A percentile compares a stretch with the other conserved stretches of the same genome.
phyloP scores from a whole-genome alignment of 2,888 invertebrate genomes.

The Melanostoma scalare region DNA sequence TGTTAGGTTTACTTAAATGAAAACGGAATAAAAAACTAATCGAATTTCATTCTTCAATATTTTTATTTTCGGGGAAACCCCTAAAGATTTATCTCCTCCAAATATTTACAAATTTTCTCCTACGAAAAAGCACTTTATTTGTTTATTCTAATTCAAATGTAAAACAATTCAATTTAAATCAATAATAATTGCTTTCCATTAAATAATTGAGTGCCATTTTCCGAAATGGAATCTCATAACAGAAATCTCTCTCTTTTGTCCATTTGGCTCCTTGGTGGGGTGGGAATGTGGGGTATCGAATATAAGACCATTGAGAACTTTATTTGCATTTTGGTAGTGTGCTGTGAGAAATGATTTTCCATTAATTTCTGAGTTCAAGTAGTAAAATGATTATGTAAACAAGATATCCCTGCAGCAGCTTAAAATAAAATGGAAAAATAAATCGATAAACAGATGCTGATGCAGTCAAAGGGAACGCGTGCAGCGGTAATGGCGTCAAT shows the following conservation, averaged over 20 bases:
- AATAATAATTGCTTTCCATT: constrained; percentile 9
- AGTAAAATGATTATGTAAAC: constrained; percentile 38
- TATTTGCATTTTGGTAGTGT: constrained; percentile 23
- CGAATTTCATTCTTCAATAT: no score
- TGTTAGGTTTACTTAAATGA: no score
- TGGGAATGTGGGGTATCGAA: background rate
- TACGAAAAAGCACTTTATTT: no score
- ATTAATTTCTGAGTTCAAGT: constrained; percentile 30
- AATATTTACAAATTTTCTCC: no score
- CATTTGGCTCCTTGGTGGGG: no score
- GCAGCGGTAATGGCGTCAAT: constrained; percentile 46
- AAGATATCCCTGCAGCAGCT: constrained; percentile 23
- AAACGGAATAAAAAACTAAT: no score
- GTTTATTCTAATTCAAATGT: no score
- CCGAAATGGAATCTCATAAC: background rate
- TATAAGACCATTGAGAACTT: constrained; percentile 1
- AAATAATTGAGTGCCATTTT: constrained; percentile 12
- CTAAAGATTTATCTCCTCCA: no score
- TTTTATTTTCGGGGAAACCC: no score
- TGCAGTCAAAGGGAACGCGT: constrained; percentile 21
- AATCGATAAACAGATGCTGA: constrained; percentile 27
- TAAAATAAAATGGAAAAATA: constrained; percentile 8
- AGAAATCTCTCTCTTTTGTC: background rate
- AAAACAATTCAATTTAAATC: constrained; percentile 8
- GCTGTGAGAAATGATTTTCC: constrained; percentile 32